Percentiles rank a stretch among this genome's conserved stretches.
These are phyloP conservation scores for Bemisia tabaci DNA, from an alignment of 1,140 invertebrate genomes.

Conservation along the genomic window DNA sequence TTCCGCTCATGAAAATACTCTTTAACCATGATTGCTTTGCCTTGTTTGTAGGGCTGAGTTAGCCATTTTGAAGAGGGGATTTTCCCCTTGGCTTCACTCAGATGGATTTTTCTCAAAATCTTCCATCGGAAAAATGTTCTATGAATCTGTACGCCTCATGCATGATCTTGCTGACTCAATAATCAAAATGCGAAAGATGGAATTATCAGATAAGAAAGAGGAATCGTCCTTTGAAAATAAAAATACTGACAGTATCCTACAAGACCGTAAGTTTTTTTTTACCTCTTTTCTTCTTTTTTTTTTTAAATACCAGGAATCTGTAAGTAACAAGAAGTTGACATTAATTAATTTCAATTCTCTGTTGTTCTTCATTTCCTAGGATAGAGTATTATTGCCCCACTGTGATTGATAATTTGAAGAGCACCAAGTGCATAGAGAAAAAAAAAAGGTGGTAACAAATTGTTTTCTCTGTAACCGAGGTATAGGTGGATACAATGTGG, in stretches of 20 bases:
- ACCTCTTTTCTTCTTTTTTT: background rate
- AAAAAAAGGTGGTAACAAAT: too few species aligned
- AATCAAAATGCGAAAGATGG: background rate
- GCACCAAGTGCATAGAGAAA: too few species aligned
- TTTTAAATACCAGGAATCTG: too few species aligned
- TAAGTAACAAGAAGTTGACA: too few species aligned
- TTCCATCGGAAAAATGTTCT: background rate
- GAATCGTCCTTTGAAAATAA: background rate
- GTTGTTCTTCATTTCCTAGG: too few species aligned
- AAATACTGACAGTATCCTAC: background rate
- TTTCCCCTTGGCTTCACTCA: background rate
- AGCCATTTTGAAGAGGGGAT: background rate
- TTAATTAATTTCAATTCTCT: too few species aligned
- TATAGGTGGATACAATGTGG: too few species aligned
- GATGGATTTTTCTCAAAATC: background rate
- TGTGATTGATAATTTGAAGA: too few species aligned
- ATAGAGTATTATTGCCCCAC: too few species aligned
- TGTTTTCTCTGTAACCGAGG: too few species aligned
- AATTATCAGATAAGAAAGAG: background rate
- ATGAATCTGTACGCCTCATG: background rate
- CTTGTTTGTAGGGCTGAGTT: background rate
- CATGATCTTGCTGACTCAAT: background rate
- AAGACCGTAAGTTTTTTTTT: background rate
- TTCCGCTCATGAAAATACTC: too few species aligned
- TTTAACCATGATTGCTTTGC: background rate